A percentile compares a stretch with the other conserved stretches of the same genome.
These are phyloP conservation scores for Ormyrus thymus DNA, from an alignment of 2,888 invertebrate genomes.

Conservation along the genomic window DNA sequence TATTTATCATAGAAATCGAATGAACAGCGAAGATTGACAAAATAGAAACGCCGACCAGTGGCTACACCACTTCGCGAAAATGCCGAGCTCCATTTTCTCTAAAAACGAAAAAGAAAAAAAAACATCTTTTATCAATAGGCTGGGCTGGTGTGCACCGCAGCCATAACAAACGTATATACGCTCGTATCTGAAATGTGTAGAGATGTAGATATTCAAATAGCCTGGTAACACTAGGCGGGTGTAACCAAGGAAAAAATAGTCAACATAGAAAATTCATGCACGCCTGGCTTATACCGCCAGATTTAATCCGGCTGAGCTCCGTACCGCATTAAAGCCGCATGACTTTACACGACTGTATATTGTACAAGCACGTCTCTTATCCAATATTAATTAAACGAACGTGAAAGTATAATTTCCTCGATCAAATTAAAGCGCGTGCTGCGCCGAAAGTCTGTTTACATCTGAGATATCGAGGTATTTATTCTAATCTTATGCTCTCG, in stretches of 20 bases:
- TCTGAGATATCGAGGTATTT: too few relatives aligned
- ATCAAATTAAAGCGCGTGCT: constrained; percentile 10
- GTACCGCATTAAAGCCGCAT: constrained; percentile 46
- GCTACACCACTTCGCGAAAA: too few relatives aligned
- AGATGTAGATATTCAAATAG: constrained; percentile 58
- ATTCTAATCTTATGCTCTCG: too few relatives aligned
- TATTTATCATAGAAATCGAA: too few relatives aligned
- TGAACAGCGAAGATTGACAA: too few relatives aligned
- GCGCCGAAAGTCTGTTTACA: too few relatives aligned
- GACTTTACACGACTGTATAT: constrained; percentile 43
- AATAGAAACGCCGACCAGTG: too few relatives aligned
- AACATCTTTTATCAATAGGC: background rate
- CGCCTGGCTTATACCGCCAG: constrained; percentile 40
- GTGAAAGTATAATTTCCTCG: background rate
- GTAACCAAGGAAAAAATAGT: constrained; percentile 41
- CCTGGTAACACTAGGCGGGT: constrained; percentile 28
- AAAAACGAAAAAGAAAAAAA: too few relatives aligned
- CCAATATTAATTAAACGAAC: constrained; percentile 47
- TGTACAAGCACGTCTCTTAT: background rate
- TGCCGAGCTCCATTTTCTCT: too few relatives aligned
- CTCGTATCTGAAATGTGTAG: constrained; percentile 52
- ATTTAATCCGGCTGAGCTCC: constrained; percentile 51
- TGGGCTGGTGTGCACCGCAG: constrained; percentile 2
- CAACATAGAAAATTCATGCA: constrained; percentile 55
- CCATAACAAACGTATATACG: constrained; percentile 19